Conservation (phyloP, 2,888 invertebrate genomes). For the Machimus atricapillus region DNA sequence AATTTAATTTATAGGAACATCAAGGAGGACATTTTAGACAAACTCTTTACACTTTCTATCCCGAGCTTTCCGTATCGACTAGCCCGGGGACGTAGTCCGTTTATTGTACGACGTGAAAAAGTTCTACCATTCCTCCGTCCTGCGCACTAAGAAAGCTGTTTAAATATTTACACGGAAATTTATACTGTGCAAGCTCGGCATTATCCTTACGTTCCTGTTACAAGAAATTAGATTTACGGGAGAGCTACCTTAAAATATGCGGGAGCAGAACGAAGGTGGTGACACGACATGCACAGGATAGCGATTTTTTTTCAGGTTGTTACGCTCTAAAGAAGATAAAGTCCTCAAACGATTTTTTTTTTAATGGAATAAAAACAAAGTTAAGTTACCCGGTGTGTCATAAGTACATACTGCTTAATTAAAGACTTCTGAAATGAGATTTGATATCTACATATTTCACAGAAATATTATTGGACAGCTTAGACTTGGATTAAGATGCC, state of each 20-base stretch:
- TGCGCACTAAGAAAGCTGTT: slow-evolving; percentile 3
- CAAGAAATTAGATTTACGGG: not conserved
- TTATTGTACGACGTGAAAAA: not conserved
- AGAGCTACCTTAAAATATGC: not conserved
- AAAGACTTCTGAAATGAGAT: too few species aligned
- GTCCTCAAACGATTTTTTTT: not conserved
- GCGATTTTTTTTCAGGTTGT: not conserved
- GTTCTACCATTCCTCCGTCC: not conserved
- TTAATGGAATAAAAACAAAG: not conserved
- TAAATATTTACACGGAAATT: not conserved
- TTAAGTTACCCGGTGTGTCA: too few species aligned
- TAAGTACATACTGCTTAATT: too few species aligned
- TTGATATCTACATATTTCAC: too few species aligned
- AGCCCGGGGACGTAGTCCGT: not conserved
- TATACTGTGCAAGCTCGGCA: not conserved
- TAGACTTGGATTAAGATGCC: too few species aligned
- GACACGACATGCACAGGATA: not conserved
- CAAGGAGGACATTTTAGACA: not conserved
- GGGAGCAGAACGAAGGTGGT: not conserved
- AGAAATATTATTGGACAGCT: too few species aligned
- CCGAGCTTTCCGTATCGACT: slow-evolving; percentile 23
- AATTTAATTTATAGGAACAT: not conserved
- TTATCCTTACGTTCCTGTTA: not conserved
- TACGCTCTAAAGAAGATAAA: not conserved
- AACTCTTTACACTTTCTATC: not conserved